A percentile compares a stretch with the other conserved stretches of the same genome.
phyloP scores from a whole-genome alignment of 2,797 vertebrate species.

The Bovichtus diacanthus region DNA sequence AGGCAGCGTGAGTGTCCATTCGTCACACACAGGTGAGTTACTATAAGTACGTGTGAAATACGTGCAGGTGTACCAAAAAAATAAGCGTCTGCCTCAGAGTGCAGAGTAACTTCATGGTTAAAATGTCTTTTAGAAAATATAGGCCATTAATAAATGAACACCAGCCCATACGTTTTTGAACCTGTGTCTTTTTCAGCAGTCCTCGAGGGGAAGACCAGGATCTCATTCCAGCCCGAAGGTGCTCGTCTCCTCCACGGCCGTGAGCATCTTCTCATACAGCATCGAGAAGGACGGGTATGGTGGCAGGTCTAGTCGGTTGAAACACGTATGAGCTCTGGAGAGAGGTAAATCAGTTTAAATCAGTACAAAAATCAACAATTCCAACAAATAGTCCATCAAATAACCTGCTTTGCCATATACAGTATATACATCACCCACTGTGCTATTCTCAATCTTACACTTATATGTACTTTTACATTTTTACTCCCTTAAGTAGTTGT shows the following conservation, averaged over 20 bases:
- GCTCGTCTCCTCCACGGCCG: conserved; percentile 97
- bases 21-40: conserved; percentile 24
- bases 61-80: conserved; percentile 32
- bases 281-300: conserved; percentile 96
- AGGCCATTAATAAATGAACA: neutral
- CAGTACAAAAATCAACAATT: neutral
- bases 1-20: conserved; percentile 53
- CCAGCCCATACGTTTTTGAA: neutral
- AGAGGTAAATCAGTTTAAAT: neutral
- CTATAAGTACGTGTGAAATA: conserved; percentile 24
- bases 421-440: too few relatives aligned
- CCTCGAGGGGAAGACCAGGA: neutral
- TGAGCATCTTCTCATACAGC: conserved; percentile 96
- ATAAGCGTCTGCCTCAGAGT: neutral
- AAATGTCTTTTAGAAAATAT: conserved; percentile 13
- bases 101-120: neutral
- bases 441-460: too few relatives aligned
- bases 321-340: conserved; percentile 95
- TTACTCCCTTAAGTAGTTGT: neutral
- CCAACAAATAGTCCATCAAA: too few relatives aligned
- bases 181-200: neutral
- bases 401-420: neutral
- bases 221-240: conserved; percentile 94
- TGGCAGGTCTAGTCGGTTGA: conserved; percentile 96
- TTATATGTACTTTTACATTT: too few relatives aligned